Evolutionary conservation across 2,113 vertebrate species (phyloP).

Genomic region (Coreoperca whiteheadi): DNA sequence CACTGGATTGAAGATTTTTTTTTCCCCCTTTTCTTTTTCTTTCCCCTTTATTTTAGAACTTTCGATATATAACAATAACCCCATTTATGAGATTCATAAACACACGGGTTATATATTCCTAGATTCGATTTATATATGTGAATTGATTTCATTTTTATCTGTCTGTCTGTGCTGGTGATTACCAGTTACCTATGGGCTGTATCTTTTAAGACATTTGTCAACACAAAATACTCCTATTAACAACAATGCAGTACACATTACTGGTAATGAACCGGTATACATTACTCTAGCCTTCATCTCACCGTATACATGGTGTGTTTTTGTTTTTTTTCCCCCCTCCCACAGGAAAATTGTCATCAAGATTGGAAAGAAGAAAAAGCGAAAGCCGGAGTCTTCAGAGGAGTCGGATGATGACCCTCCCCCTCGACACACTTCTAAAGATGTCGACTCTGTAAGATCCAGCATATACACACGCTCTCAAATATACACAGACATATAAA

Average conservation of each 20-base stretch:
- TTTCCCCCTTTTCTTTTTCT: too few relatives aligned
- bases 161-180: neutral
- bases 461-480: neutral
- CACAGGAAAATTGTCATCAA: constrained; percentile 97
- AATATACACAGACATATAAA: neutral
- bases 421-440: constrained; percentile 86
- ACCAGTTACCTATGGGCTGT: neutral
- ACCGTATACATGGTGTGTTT: constrained; percentile 21
- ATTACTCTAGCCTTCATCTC: neutral
- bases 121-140: neutral
- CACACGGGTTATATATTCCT: neutral
- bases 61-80: neutral
- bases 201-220: neutral
- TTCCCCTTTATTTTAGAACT: constrained; percentile 16
- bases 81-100: neutral
- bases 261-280: neutral
- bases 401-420: constrained; percentile 91
- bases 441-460: constrained; percentile 90
- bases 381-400: constrained; percentile 95
- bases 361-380: constrained; percentile 96
- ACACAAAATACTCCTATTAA: neutral
- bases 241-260: neutral
- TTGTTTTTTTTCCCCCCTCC: too few relatives aligned
- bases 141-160: neutral
- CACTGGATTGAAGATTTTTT: neutral